Percentiles rank a stretch among this genome's conserved stretches.
These are phyloP conservation scores for Poicephalus meyeri DNA, from an alignment of 2,113 vertebrate species.

Conservation along the genomic window DNA sequence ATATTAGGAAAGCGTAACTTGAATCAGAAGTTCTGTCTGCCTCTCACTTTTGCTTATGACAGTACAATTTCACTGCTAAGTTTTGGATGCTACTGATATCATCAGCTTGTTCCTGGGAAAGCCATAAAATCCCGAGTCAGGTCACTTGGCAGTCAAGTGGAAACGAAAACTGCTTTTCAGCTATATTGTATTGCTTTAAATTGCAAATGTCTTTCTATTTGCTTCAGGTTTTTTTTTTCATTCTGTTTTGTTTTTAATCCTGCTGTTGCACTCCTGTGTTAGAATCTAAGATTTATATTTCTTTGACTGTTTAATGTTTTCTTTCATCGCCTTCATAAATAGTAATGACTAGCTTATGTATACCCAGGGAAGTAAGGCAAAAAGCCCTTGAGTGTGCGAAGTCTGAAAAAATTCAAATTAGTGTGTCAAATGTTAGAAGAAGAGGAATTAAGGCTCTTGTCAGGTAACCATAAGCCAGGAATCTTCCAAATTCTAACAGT, in stretches of 20 bases:
- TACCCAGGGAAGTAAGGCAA: slow-evolving; percentile 36
- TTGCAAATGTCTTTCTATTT: slow-evolving; percentile 57
- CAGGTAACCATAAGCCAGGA: neutral
- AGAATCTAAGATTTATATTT: slow-evolving; percentile 48
- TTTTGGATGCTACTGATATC: neutral
- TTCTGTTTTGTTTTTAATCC: slow-evolving; percentile 42
- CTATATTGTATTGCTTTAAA: slow-evolving; percentile 48
- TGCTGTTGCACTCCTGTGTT: slow-evolving; percentile 16
- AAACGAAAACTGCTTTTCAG: slow-evolving; percentile 38
- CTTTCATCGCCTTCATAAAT: slow-evolving; percentile 57
- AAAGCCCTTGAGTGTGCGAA: slow-evolving; percentile 44
- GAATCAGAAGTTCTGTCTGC: neutral
- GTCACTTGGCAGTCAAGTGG: slow-evolving; percentile 59
- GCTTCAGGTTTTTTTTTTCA: neutral
- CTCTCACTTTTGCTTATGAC: neutral
- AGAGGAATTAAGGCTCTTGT: slow-evolving; percentile 24
- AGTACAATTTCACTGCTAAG: neutral
- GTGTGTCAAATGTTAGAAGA: slow-evolving; percentile 36
- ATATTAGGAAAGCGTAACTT: neutral
- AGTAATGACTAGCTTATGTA: slow-evolving; percentile 60
- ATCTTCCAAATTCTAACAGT: slow-evolving; percentile 21
- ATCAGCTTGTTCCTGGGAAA: slow-evolving; percentile 22
- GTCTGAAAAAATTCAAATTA: slow-evolving; percentile 42
- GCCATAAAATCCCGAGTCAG: slow-evolving; percentile 44
- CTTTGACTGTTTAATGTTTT: slow-evolving; percentile 48